A percentile compares a stretch with the other conserved stretches of the same genome.
phyloP scores from a whole-genome alignment of 2,113 vertebrate species.

The Rousettus leschenaultii region DNA sequence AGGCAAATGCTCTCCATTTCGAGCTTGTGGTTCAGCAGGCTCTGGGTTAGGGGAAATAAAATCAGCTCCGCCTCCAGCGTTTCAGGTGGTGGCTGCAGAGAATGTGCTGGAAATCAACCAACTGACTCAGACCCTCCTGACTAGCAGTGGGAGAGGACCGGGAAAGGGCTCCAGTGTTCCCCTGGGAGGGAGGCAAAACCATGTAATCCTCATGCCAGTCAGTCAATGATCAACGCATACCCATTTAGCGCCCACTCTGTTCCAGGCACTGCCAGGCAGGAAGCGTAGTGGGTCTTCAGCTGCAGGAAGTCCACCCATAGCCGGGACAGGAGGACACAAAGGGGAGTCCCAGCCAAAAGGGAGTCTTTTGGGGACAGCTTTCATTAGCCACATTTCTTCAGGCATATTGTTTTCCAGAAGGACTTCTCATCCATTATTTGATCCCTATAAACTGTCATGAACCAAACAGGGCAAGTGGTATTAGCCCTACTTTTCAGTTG shows the following conservation, averaged over 20 bases:
- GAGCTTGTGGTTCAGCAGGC: background rate
- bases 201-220: background rate
- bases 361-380: background rate
- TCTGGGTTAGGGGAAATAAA: background rate
- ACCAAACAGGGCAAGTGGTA: background rate
- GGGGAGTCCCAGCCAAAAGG: accelerated
- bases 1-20: background rate
- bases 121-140: background rate
- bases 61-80: background rate
- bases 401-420: background rate
- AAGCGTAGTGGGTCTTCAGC: background rate
- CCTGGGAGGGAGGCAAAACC: background rate
- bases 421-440: background rate
- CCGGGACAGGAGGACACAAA: too few species aligned
- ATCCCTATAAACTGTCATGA: background rate
- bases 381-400: background rate
- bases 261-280: background rate
- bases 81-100: background rate
- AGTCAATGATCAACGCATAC: background rate
- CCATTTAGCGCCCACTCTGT: background rate
- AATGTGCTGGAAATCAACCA: background rate
- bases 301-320: background rate
- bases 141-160: background rate
- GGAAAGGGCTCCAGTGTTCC: background rate
- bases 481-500: background rate